Base-by-base conservation (phyloP, 2,113 vertebrate species). In the Cygnus atratus region DNA sequence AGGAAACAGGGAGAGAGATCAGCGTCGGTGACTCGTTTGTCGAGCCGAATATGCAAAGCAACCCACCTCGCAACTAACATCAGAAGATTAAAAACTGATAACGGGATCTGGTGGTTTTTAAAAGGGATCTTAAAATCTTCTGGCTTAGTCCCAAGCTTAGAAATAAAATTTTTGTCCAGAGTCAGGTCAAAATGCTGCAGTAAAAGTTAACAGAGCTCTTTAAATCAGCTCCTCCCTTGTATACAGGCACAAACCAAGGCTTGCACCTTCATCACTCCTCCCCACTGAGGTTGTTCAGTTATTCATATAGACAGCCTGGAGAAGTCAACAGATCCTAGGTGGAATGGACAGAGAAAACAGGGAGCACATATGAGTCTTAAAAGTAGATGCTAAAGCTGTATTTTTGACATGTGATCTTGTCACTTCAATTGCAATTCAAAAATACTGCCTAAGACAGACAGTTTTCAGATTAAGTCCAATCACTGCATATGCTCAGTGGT, bases 51-150 rank as follows among this genome's bases (percentile, higher is more conserved):
- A 94, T 94, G 92, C 93, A 94, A 94, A 96, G 80, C 71, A 91
- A 22, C 90, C 88, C 43, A 95, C 87, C 93, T 93, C 76, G 26
- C 87, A 93, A 83, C 87, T 93, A 83, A 63, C 72, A 71, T 77
- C 75, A 88, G 93, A 95, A 92, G 93, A 95, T 96, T 94, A 90
- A 96, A 95, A 96, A 90, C 71, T 88, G 94, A 94, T 96, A 96
- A 94, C 0, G 11, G 91, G 85, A 96, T 95, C 88, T 96, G 87
- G 85, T 93, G 92, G 85, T 92, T 93, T 92, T 88, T 76, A 95
- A 94, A 96, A 92, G 75, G 37, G 79, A 90, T 95, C 87, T 92
- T 93, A 73, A 89, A 93, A 91, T 41, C 37, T 85, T 85, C 24
- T 94, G 93, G 94, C 92, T 81, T 63, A 74, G 68, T 74, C 88